Conservation (phyloP, 2,113 vertebrate species). For the Chamaetylas fuelleborni region DNA sequence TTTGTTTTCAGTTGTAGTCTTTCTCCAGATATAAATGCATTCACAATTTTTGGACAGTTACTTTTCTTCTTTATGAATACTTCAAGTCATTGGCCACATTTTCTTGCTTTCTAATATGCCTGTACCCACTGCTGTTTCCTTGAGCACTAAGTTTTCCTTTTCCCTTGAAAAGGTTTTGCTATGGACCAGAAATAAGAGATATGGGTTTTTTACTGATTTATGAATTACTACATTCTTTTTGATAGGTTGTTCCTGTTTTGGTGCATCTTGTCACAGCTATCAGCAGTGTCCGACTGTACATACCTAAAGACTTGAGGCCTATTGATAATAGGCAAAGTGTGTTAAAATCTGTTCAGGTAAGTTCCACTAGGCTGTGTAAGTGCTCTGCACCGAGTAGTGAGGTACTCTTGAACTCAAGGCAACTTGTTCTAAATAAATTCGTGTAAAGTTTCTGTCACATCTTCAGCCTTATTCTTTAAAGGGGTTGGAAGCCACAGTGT, state of each 20-base stretch:
- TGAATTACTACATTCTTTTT: background rate
- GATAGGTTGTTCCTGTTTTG: conserved; percentile 93
- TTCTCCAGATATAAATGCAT: background rate
- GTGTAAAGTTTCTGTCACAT: background rate
- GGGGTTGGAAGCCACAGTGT: background rate
- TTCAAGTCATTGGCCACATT: background rate
- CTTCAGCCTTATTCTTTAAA: background rate
- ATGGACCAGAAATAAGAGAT: background rate
- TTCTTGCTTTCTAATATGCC: background rate
- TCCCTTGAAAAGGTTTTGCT: background rate
- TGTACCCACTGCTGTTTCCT: background rate
- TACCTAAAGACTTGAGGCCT: conserved; percentile 92
- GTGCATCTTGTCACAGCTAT: conserved; percentile 91
- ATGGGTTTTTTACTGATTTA: background rate
- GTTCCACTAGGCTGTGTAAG: background rate
- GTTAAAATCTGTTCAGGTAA: conserved; percentile 92
- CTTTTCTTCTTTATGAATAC: background rate
- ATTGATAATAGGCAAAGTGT: conserved; percentile 94
- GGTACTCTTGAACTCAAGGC: background rate
- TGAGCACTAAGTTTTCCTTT: background rate
- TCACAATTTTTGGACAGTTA: background rate
- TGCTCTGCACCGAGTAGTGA: background rate
- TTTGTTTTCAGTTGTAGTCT: background rate
- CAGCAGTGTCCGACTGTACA: conserved; percentile 94
- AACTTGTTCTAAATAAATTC: background rate